Base-by-base conservation (phyloP, 2,888 invertebrate species). In the Candidula unifasciata region DNA sequence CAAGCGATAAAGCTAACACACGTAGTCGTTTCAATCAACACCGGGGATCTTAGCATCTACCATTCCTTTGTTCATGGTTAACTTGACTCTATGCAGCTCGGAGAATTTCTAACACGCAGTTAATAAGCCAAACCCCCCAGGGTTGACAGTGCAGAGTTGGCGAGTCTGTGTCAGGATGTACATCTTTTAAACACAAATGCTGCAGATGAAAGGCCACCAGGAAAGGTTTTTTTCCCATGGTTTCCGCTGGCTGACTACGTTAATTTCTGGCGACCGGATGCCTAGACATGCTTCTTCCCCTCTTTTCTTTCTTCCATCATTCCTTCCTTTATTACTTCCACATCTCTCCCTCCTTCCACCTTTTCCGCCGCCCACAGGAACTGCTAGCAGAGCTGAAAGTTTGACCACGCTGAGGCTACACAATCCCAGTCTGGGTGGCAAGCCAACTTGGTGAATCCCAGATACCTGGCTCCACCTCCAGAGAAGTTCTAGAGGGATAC, bases 21-120 rank as follows among this genome's bases (percentile, higher is more conserved):
- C 66, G 44, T 6, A 13, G 64, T 64, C 79, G 27, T 79, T 60
- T 79, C 79, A 18, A 79, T 79, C 68, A 79, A 44, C 68, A 37
- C 44, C 16, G 52, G 18, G 13, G 30, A 35, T 44, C 44, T 52
- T 6, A 37, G 5, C 37, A 64, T 64, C 18, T 21, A 24, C 44
- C 52, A 33, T 79, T 66, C 68, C 66, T 79, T 79, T 79, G 79
- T 79, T 66, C 66, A 30, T 68, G 52, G 79, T n/a, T 79, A 79
- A 79, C 79, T 64, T 44, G 24, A 44, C 66, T 44, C 21, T 37
- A 27, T 68, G 27, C 57, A n/a, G 30, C 21, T 27, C 35, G 44
- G 44, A 68, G 30, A 68, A 79, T 30, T 33, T 68, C 33, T 52
- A 52, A 68, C 66, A 44, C 30, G 16, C 44, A 37, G 66, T 79